phyloP scores from a whole-genome alignment of 2,113 vertebrate genomes.

The Pundamilia nyererei region DNA sequence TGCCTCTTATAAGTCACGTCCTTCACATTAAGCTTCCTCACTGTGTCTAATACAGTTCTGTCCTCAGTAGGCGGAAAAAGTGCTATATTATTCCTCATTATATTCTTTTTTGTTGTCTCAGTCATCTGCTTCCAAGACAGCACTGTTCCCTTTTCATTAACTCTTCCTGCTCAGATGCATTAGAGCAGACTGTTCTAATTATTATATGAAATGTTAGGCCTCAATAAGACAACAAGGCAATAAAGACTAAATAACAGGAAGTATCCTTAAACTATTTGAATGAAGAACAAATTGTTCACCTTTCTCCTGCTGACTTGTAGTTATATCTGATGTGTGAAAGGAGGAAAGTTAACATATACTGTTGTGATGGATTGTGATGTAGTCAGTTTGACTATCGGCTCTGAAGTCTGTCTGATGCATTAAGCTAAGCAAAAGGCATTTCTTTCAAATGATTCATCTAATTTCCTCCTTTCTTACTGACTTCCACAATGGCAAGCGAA shows the following conservation, averaged over 20 bases:
- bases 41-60: neutral
- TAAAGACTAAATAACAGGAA: neutral
- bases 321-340: slow-evolving; percentile 30
- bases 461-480: neutral
- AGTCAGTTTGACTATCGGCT: neutral
- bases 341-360: neutral
- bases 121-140: neutral
- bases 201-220: neutral
- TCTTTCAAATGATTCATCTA: neutral
- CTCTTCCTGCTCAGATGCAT: neutral
- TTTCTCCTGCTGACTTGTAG: neutral
- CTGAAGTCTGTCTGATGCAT: neutral
- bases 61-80: slow-evolving; percentile 10
- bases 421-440: neutral
- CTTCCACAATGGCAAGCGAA: neutral
- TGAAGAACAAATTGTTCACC: neutral
- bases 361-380: neutral
- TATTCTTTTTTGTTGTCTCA: neutral
- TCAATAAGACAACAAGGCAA: neutral
- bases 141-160: slow-evolving; percentile 1
- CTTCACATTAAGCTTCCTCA: slow-evolving; percentile 1
- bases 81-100: slow-evolving; percentile 6
- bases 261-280: neutral
- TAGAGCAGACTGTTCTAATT: slow-evolving; percentile 6
- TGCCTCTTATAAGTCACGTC: slow-evolving; percentile 6